Conservation (phyloP, 2,113 vertebrate genomes). For the Ranitomeya variabilis region DNA sequence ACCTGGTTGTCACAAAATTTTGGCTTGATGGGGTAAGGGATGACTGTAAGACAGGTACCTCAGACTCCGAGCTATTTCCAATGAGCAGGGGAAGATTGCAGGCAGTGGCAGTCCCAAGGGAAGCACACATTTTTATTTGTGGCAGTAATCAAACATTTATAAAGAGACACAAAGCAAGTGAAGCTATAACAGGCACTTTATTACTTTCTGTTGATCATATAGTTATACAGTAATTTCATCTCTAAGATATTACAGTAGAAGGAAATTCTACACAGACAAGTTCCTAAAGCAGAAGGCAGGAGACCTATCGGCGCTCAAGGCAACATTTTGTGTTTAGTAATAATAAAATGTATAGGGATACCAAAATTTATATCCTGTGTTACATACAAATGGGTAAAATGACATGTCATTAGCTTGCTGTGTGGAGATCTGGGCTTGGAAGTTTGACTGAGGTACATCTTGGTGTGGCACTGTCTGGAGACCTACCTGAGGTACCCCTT, state of each 20-base stretch:
- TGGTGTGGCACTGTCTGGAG: not conserved
- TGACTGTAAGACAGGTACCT: too few relatives aligned
- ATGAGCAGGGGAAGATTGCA: too few relatives aligned
- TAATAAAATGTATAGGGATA: not conserved
- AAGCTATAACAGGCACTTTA: not conserved
- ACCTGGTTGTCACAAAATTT: too few relatives aligned
- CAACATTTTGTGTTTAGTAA: not conserved
- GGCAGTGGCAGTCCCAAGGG: too few relatives aligned
- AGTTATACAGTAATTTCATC: not conserved
- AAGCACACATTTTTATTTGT: not conserved
- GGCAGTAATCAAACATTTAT: not conserved
- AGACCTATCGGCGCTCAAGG: not conserved
- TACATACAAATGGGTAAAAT: not conserved
- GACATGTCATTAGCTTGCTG: not conserved
- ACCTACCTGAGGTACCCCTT: not conserved
- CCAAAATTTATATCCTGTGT: not conserved
- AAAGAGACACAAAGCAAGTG: not conserved
- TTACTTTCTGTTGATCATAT: not conserved
- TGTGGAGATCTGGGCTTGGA: not conserved
- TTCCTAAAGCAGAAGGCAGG: not conserved
- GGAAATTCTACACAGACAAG: not conserved
- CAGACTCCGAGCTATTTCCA: too few relatives aligned
- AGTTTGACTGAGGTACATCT: not conserved
- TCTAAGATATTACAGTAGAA: not conserved
- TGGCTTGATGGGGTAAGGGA: too few relatives aligned